Base-by-base conservation (phyloP, 2,888 invertebrate genomes). In the Orthosia gothica region DNA sequence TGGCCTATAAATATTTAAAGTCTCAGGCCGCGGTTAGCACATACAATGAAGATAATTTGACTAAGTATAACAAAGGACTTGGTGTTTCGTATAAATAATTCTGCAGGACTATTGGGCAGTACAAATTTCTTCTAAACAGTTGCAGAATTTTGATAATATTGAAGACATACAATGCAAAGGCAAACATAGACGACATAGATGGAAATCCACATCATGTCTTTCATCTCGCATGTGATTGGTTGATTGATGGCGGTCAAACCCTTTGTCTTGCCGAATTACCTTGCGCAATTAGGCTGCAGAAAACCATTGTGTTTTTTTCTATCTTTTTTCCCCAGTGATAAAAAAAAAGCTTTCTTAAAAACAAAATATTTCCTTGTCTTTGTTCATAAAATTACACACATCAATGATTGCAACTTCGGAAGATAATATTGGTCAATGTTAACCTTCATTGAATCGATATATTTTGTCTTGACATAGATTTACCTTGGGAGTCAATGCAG, bases 401-500 rank as follows among this genome's bases (percentile, higher is more conserved):
- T 20, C 5, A 18, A 13, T 18, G 9, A 12, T 20, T 15, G 47
- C 0, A 7, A 58, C 2, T 23, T 23, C 4, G 15, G 50, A 32
- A 66, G 4, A n/a, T 3, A 76, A 16, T 77, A 13, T 58, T 58
- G n/a, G 7, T 9, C 2, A n/a, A 49, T 23, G 13, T 70, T 55
- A 55, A 47, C 20, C n/a, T 26, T 11, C 0, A 9, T 11, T 18
- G 47, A 67, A 4, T 26, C n/a, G 16, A 55, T 20, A 9, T 40
- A 40, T 20, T 50, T 15, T 13, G 13, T 20, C 12, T 49, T 20
- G 12, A 18, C 16, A 16, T 55, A 61, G 58, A 0, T 32, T 61
- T 92, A 96, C 96, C 94, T 96, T 96, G 3, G 96, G 96, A 7
- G 95, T 93, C 18, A 96, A 90, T 1, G 93, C 87, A 61, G 95